Conservation (phyloP, 2,113 vertebrate genomes). For the Dasyprocta punctata region DNA sequence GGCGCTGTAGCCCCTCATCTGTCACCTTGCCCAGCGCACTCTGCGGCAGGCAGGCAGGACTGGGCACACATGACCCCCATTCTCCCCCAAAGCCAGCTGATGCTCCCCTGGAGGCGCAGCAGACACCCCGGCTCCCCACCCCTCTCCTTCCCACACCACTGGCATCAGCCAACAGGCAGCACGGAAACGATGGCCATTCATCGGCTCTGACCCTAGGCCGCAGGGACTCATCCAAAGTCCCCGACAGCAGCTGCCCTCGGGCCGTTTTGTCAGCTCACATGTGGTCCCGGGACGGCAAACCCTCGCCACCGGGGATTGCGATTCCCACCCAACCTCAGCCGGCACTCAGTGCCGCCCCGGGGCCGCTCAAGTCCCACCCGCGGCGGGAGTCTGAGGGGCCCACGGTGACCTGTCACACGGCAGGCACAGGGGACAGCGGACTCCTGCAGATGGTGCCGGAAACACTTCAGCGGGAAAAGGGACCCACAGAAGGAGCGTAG, state of each 20-base stretch:
- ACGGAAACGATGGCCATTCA: rapidly evolving
- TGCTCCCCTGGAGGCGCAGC: rapidly evolving
- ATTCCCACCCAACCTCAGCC: too few relatives aligned
- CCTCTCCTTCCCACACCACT: neutral
- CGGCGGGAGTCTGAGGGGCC: rapidly evolving
- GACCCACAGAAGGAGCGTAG: neutral
- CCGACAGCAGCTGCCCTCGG: neutral
- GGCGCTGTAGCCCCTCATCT: neutral
- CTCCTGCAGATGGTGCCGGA: rapidly evolving
- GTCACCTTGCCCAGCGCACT: neutral
- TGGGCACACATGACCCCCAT: too few relatives aligned
- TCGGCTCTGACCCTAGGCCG: rapidly evolving
- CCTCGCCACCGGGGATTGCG: too few relatives aligned
- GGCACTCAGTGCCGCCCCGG: too few relatives aligned
- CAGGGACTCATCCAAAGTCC: neutral
- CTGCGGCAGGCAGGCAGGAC: too few relatives aligned
- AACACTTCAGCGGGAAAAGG: neutral
- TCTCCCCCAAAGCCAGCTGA: neutral
- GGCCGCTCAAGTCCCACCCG: neutral
- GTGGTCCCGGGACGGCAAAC: too few relatives aligned
- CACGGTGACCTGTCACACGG: neutral
- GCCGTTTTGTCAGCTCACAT: neutral
- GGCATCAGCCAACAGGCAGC: neutral
- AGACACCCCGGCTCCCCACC: rapidly evolving
- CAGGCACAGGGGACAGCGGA: neutral